Conservation (phyloP, 92 coral and sea anemone species). For the Actinernus sp. region DNA sequence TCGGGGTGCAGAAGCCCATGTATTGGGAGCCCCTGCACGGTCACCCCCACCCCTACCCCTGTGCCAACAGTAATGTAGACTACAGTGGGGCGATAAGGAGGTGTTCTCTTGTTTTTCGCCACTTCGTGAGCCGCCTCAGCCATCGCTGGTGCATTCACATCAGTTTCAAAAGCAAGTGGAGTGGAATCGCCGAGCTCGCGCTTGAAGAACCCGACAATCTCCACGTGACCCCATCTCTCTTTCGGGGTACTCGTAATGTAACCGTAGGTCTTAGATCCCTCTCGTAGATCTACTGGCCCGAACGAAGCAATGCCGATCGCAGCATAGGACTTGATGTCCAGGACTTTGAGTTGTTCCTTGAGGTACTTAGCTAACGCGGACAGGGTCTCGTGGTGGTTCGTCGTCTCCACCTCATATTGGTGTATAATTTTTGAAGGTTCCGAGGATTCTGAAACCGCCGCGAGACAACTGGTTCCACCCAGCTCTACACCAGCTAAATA, state of each 20-base stretch:
- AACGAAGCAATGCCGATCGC: conserved; percentile 93
- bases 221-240: conserved; percentile 74
- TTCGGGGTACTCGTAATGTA: conserved; percentile 89
- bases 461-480: conserved; percentile 93
- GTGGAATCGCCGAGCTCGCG: conserved; percentile 52
- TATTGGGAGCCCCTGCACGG: conserved; percentile 76
- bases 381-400: conserved; percentile 62
- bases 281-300: conserved; percentile 89
- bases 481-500: conserved; percentile 93
- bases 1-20: conserved; percentile 97
- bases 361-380: conserved; percentile 47
- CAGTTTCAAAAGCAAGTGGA: conserved; percentile 87
- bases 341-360: conserved; percentile 43
- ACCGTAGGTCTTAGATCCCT: conserved; percentile 79
- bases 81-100: conserved; percentile 34
- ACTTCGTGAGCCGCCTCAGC: conserved; percentile 76
- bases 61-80: conserved; percentile 92
- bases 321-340: conserved; percentile 34
- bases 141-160: conserved; percentile 90
- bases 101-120: conserved; percentile 1
- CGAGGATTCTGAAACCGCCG: conserved; percentile 68
- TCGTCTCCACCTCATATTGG: conserved; percentile 66
- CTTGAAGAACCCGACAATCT: conserved; percentile 70
- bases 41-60: conserved; percentile 92
- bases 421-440: conserved; percentile 62